These are phyloP conservation scores for Gastracanthus pulcherrimus DNA, from an alignment of 2,888 invertebrate genomes.

Conservation along the genomic window DNA sequence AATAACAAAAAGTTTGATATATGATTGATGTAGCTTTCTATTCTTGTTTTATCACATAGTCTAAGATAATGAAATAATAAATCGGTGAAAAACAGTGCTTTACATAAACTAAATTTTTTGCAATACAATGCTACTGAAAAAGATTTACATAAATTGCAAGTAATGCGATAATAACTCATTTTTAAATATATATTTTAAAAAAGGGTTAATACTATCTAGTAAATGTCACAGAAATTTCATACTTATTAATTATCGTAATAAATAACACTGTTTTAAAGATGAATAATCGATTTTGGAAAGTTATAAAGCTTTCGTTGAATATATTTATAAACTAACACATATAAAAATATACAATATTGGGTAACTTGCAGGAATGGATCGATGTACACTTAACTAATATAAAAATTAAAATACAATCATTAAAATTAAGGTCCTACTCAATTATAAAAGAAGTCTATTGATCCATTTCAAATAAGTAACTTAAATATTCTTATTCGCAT, in stretches of 20 bases:
- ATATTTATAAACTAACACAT: not conserved
- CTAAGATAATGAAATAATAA: no score
- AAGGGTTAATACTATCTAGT: conserved; percentile 8
- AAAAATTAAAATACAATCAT: conserved; percentile 6
- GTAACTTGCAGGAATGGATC: conserved; percentile 27
- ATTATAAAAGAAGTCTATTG: not conserved
- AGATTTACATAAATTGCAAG: not conserved
- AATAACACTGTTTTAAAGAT: not conserved
- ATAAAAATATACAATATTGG: conserved; percentile 18
- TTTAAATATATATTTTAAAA: not conserved
- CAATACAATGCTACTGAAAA: not conserved
- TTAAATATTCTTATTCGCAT: not conserved
- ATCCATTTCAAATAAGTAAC: conserved; percentile 14
- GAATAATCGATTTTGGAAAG: not conserved
- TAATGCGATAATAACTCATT: not conserved
- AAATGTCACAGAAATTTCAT: not conserved
- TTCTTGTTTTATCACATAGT: not conserved
- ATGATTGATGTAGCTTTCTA: not conserved
- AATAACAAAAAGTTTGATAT: not conserved
- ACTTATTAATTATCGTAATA: not conserved
- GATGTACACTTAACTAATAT: not conserved
- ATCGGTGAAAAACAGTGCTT: not conserved
- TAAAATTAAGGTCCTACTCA: not conserved
- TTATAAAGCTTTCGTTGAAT: not conserved
- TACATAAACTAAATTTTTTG: not conserved